Base-by-base conservation (phyloP, 1,140 invertebrate genomes). In the Lamellibrachia luymesi region DNA sequence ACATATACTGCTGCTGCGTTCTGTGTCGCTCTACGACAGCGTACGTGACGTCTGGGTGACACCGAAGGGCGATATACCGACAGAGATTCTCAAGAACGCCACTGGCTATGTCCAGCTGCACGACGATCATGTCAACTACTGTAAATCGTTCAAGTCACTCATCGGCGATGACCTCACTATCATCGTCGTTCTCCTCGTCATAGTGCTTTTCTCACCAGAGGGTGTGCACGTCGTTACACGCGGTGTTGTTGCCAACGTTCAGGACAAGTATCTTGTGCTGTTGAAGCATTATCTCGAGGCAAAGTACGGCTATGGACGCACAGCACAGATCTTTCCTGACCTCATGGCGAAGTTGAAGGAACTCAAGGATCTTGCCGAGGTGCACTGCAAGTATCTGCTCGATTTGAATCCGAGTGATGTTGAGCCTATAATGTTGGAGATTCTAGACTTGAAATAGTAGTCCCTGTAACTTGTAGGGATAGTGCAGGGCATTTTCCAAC, bases 241-340 rank as follows among this genome's bases (percentile, higher is more conserved):
- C 51, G 98, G 98, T 95, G 97, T 98, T 50, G 93, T 96, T 7
- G 95, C 96, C 10, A 94, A 95, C 90, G 94, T 96, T 95, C 98
- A 99, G 97, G 98, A 98, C 96, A 98, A 98, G 10, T 99, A 99
- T 96, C 98, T 98, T 95, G 98, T 98, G 96, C 97, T 99, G 90
- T 97, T 99, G 6, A 97, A 98, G 95, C 97, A 98, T 93, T 99
- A 99, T 96, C 96, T 99, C 80, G 98, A 99, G 95, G 98, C 98
- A 94, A 97, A 98, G 52, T 98, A 98, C 93, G 92, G 90, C 22
- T 96, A 94, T 93, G 92, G 91, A 7, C 93, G 94, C 92, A 94
- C 95, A 25, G 94, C 94, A 92, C 93, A 95, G 22, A 94, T 96
- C 50, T 95, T 95, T 94, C 94, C 95, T 25, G 97, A 98, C 94